A percentile compares a stretch with the other conserved stretches of the same genome.
phyloP scores from a whole-genome alignment of 2,113 vertebrate genomes.

The Merops nubicus region DNA sequence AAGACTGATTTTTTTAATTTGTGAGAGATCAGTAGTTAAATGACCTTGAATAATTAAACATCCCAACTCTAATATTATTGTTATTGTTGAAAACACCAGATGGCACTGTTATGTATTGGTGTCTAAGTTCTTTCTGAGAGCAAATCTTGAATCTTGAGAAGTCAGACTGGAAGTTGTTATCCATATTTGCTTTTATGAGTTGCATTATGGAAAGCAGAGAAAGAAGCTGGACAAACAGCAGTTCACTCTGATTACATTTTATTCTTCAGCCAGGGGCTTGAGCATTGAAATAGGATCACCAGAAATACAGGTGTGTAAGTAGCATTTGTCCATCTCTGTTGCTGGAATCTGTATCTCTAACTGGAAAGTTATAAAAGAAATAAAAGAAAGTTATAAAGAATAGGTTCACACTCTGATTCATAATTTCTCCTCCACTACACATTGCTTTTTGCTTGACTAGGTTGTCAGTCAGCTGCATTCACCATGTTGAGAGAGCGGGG shows the following conservation, averaged over 20 bases:
- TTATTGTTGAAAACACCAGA: not conserved
- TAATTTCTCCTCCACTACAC: slow-evolving; percentile 28
- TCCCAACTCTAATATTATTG: not conserved
- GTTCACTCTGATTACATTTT: not conserved
- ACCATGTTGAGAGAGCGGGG: not conserved
- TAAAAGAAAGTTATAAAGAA: too few relatives aligned
- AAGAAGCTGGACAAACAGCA: not conserved
- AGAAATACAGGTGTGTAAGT: not conserved
- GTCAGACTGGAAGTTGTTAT: not conserved
- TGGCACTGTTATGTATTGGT: not conserved
- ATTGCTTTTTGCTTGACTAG: slow-evolving; percentile 6
- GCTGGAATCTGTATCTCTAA: not conserved
- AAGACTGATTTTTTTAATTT: not conserved
- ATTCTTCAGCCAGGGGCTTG: not conserved
- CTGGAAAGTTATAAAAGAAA: slow-evolving; percentile 9
- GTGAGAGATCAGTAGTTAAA: not conserved
- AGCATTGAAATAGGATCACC: not conserved
- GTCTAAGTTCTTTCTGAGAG: not conserved
- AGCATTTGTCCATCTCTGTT: not conserved
- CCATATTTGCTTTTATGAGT: not conserved
- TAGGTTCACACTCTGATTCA: not conserved
- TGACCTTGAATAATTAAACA: not conserved
- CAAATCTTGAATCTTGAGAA: not conserved
- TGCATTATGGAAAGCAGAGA: not conserved
- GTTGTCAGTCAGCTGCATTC: not conserved